A percentile compares a stretch with the other conserved stretches of the same genome.
phyloP scores from a whole-genome alignment of 2,797 vertebrate species.

The Phrynocephalus forsythii region DNA sequence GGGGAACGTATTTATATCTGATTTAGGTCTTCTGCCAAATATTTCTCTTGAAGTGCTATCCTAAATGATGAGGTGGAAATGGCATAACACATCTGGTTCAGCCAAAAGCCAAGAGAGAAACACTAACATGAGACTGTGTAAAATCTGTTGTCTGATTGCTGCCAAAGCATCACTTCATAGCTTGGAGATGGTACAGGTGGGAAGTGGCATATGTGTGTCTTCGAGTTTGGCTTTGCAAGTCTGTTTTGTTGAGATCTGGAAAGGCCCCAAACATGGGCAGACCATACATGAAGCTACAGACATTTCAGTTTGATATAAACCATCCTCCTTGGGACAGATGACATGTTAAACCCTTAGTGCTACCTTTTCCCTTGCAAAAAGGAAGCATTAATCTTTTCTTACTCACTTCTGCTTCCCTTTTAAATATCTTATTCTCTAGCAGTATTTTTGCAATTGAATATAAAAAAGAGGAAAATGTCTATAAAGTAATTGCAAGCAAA shows the following conservation, averaged over 20 bases:
- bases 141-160: not conserved
- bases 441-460: not conserved
- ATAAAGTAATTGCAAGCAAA: too few relatives aligned
- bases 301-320: not conserved
- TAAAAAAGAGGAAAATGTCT: too few relatives aligned
- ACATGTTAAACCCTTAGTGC: not conserved
- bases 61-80: slow-evolving; percentile 23
- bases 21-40: slow-evolving; percentile 26
- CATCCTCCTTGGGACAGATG: not conserved
- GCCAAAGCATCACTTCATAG: not conserved
- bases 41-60: slow-evolving; percentile 13
- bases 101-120: not conserved
- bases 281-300: not conserved
- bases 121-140: not conserved
- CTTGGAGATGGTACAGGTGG: not conserved
- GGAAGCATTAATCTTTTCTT: not conserved
- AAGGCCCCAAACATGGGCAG: not conserved
- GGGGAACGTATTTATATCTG: not conserved
- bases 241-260: not conserved
- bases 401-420: too few relatives aligned
- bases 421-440: not conserved
- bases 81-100: slow-evolving; percentile 19
- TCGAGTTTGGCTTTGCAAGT: not conserved
- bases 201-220: not conserved
- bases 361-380: not conserved